Conservation (phyloP, 2,888 invertebrate species). For the Dryadula phaetusa region DNA sequence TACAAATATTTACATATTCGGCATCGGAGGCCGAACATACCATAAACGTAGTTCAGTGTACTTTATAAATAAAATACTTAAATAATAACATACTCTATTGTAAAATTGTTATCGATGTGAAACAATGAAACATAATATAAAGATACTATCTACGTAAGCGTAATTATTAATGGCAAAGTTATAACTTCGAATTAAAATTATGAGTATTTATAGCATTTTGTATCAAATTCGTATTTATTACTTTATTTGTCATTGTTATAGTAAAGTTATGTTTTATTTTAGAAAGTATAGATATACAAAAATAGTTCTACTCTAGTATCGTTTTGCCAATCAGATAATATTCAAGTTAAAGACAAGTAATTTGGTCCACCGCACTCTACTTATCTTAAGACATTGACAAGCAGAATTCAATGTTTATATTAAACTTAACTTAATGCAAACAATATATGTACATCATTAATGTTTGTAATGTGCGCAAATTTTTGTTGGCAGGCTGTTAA, state of each 20-base stretch:
- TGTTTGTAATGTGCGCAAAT: too few species aligned
- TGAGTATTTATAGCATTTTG: background rate
- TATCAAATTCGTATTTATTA: background rate
- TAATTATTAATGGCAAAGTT: background rate
- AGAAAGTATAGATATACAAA: background rate
- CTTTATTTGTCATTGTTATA: background rate
- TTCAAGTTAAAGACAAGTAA: background rate
- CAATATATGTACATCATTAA: too few species aligned
- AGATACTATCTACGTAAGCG: background rate
- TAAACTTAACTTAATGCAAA: too few species aligned
- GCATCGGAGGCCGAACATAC: background rate
- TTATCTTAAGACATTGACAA: too few species aligned
- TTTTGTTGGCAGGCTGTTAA: too few species aligned
- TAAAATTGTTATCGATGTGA: slow-evolving; percentile 11
- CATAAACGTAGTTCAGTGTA: background rate
- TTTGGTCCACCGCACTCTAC: background rate
- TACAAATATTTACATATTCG: background rate
- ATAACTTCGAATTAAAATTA: background rate
- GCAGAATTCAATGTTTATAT: too few species aligned
- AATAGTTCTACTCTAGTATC: background rate
- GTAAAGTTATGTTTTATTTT: background rate
- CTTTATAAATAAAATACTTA: slow-evolving; percentile 17
- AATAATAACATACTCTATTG: slow-evolving; percentile 11
- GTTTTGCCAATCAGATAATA: background rate
- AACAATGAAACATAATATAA: background rate